Conservation (phyloP, 1,140 invertebrate genomes). For the Tribolium castaneum region DNA sequence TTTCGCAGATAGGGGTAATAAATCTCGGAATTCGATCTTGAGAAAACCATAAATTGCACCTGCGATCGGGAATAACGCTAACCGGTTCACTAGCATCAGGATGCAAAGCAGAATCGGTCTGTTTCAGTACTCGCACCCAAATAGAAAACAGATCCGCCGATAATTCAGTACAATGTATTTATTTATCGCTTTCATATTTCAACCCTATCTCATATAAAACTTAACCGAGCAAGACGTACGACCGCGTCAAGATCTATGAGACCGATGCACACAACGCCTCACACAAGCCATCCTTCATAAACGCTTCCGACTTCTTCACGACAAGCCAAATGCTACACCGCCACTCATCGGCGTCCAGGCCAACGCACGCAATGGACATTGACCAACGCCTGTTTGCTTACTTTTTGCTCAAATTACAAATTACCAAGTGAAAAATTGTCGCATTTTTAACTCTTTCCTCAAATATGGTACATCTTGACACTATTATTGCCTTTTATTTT, state of each 20-base stretch:
- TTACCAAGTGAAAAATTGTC: no score
- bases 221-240: constrained; percentile 33
- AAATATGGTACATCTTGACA: no score
- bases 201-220: constrained; percentile 35
- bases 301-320: neutral
- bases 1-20: constrained; percentile 59
- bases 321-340: neutral
- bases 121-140: constrained; percentile 35
- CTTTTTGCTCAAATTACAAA: no score
- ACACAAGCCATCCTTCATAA: constrained; percentile 14
- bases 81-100: constrained; percentile 45
- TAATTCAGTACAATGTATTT: constrained; percentile 55
- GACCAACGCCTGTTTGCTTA: neutral
- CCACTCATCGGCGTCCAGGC: neutral
- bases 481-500: no score
- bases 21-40: constrained; percentile 62
- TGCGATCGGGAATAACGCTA: constrained; percentile 58
- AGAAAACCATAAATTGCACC: constrained; percentile 62
- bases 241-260: constrained; percentile 27
- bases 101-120: constrained; percentile 42
- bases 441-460: no score
- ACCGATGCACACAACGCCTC: constrained; percentile 29
- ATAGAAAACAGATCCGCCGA: constrained; percentile 53
- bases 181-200: constrained; percentile 50
- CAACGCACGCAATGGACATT: neutral